Base-by-base conservation (phyloP, 1,140 invertebrate species). In the Achatina immaculata region DNA sequence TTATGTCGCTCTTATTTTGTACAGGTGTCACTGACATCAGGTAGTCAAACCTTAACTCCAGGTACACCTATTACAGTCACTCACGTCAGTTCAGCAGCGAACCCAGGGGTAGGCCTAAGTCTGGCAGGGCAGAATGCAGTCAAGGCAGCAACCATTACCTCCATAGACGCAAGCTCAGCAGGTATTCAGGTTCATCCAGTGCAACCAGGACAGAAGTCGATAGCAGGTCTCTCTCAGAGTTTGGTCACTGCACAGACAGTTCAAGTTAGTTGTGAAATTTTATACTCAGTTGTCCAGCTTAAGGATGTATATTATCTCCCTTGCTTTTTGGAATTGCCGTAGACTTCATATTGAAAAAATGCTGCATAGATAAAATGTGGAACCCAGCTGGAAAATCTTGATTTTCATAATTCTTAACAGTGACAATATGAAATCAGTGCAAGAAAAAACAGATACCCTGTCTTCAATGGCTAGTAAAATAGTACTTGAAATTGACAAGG, bases 31-130 rank as follows among this genome's bases (percentile, higher is more conserved):
- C 58, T 83, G 40, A 80, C 78, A 7, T 78, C 83, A 21, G 71
- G 82, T 21, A 81, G 80, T 40, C 88, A 89, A 76, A 86, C 87
- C 2, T 68, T 88, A 28, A 78, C 85, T 51, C 82, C 83, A 48
- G 80, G 81, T 11, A 65, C 81, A 9, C 80, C 81, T 11, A 82
- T 83, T 34, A 83, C 85, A 14, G 83, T 84, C 34, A 84, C 83
- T 34, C 82, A 83, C 28, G 83, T 85, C 1, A 82, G 80, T 19
- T 81, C 78, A 19, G 65, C 77, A 7, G 43, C 55, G 36, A 68
- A 36, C 14, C 31, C 24, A 19, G 36, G 65, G 34, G 77, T 73
- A 68, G 69, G 75, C 42, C 38, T 79, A 36, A 81, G 68, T 31
- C 43, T 80, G 9, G 43, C 69, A 9, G 72, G 69, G 9, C 48